Base-by-base conservation (phyloP, 2,797 vertebrate genomes). In the Pterois miles region DNA sequence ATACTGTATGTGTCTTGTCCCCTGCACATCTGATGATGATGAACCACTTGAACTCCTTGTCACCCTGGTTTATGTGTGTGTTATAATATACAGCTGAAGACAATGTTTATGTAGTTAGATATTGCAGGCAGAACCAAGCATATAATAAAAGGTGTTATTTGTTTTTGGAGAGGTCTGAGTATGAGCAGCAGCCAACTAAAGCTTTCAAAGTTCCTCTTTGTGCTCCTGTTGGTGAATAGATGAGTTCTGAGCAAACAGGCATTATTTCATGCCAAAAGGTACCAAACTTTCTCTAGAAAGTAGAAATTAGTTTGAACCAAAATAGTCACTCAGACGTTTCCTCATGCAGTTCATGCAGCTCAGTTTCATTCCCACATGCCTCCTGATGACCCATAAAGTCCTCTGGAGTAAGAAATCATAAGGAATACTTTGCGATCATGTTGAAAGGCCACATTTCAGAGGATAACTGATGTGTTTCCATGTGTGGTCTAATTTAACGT, bases 401-500 rank as follows among this genome's bases (percentile, higher is more conserved):
- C 29, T 77, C 48, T 58, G 31, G 52, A 68, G 38, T 62, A 54
- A 54, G 31, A 69, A 69, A 72, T 69, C 57, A 58, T 7, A 43
- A 64, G 58, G 31, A 71, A 69, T 71, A 59, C 8, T 69, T 71
- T 67, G 52, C 38, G 22, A 40, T 22, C 36, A 14, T 60, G 38
- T 46, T 65, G 50, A 50, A 65, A 73, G 52, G 69, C 23, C 52
- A 38, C 36, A 58, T 58, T 52, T 74, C 25, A 75, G 23, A 79
- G 60, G 59, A 66, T 33, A 27, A 60, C 82, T 71, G 48, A 63
- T 65, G 69, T 66, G 33, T 73, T 80, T 83, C 52, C 18, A 72
- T 38, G 60, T 46, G 60, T 43, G 65, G 27, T 74, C 68, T 69
- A 65, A 82, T 65, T 79, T 74, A 75, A 81, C 74, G 70, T 38